A percentile compares a stretch with the other conserved stretches of the same genome.
These are phyloP conservation scores for Hesperophylax magnus DNA, from an alignment of 1,140 invertebrate species.

Conservation along the genomic window DNA sequence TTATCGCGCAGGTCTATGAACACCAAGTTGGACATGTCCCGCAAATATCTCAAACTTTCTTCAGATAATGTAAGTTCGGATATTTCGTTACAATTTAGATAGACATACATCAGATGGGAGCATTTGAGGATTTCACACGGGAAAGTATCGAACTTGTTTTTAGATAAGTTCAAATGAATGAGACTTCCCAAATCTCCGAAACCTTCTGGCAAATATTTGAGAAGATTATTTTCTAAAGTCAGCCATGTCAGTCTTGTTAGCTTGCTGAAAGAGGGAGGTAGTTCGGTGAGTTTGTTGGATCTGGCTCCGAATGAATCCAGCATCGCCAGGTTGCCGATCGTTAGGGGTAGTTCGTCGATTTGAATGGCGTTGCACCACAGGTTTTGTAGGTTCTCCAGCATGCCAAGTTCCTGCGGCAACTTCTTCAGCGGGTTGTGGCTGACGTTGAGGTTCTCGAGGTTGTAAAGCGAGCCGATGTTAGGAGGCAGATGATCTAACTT, in stretches of 20 bases:
- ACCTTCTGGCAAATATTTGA: neutral
- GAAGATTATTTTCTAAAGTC: conserved; percentile 22
- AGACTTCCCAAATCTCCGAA: conserved; percentile 13
- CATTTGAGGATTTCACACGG: conserved; percentile 3
- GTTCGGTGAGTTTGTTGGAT: conserved; percentile 7
- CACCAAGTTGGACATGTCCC: neutral
- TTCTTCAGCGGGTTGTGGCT: conserved; percentile 21
- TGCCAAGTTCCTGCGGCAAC: neutral
- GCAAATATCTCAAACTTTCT: neutral
- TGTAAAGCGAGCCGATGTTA: neutral
- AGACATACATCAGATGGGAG: neutral
- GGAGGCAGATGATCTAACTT: neutral
- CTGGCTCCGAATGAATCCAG: conserved; percentile 23
- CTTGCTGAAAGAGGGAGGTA: neutral
- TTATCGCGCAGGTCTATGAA: conserved; percentile 20
- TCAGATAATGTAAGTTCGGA: neutral
- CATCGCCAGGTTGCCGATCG: neutral
- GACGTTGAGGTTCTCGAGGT: neutral
- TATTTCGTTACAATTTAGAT: conserved; percentile 13
- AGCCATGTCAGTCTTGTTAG: neutral
- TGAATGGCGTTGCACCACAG: conserved; percentile 16
- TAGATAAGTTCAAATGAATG: conserved; percentile 15
- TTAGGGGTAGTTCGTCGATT: neutral
- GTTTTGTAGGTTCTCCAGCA: neutral
- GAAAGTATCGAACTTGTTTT: neutral